phyloP scores from a whole-genome alignment of 2,797 vertebrate genomes.

The Avahi laniger region DNA sequence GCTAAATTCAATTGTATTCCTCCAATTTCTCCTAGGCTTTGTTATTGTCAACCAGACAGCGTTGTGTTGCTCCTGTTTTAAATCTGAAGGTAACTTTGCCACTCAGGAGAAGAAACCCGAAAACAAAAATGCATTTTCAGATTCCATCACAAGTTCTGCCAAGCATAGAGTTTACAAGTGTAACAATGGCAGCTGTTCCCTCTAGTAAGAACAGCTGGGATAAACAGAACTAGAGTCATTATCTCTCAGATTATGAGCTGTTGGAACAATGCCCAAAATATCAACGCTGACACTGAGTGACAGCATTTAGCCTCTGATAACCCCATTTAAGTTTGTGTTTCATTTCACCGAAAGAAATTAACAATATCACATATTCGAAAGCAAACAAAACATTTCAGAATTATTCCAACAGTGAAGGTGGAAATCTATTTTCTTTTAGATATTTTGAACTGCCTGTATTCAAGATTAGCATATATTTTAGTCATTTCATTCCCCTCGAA shows the following conservation, averaged over 20 bases:
- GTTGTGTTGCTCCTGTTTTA: not conserved
- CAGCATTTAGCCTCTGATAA: conserved; percentile 60
- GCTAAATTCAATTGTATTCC: not conserved
- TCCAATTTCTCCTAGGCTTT: conserved; percentile 45
- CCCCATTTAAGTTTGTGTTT: conserved; percentile 30
- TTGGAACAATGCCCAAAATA: conserved; percentile 74
- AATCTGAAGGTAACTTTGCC: conserved; percentile 57
- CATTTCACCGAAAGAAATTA: conserved; percentile 55
- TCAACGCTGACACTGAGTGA: conserved; percentile 61
- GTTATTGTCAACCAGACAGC: conserved; percentile 50
- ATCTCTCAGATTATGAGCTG: conserved; percentile 70
- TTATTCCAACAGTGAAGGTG: not conserved
- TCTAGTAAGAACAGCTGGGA: conserved; percentile 82
- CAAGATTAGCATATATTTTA: not conserved
- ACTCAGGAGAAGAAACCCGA: conserved; percentile 56
- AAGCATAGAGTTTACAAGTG: conserved; percentile 74
- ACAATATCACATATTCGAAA: conserved; percentile 18
- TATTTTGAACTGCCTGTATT: not conserved
- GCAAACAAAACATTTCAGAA: conserved; percentile 33
- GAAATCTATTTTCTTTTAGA: conserved; percentile 30
- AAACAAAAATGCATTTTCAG: conserved; percentile 67
- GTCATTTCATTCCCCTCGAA: not conserved
- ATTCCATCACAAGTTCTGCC: conserved; percentile 75
- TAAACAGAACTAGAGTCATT: conserved; percentile 71
- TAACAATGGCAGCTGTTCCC: conserved; percentile 82